Evolutionary conservation across 2,113 vertebrate species (phyloP), one percentile per base, ranked within the genome.

Genomic region (Sceloporus undulatus): DNA sequence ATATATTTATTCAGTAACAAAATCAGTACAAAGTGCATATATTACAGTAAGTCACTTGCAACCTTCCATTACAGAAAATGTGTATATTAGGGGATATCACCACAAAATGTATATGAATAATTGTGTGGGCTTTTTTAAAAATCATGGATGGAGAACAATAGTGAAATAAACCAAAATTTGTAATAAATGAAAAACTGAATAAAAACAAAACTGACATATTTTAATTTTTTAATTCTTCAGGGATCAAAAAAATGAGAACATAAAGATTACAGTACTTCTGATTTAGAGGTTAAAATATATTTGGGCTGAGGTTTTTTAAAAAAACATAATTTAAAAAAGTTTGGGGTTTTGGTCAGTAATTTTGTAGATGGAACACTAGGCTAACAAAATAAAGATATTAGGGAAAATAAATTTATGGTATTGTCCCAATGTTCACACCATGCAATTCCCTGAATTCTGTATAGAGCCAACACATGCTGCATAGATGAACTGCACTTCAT

Each of bases 121-220:
- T 62, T 62, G 59, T 78, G 10, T 78, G 40, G 25, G 10, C 38
- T 42, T 77, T 77, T 4, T 40, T 21, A 62, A 59, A 62, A 62
- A 3, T 3, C 59, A 52, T 25, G 48, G 76, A 23, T 79, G 52
- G 25, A 59, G 2, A 79, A 79, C 54, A n/a, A 25, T 27, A 16
- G 16, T 59, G 5, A 42, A 56, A 79, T 79, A 54, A 79, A 34
- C 5, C 7, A 56, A 59, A 27, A 56, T 56, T 79, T 59, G 29
- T 23, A 56, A 79, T 29, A 56, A 56, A 59, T 19, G n/a, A 79
- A 23, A 79, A 56, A 59, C 14, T 79, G 68, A 71, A 27, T 27
- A n/a, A 79, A 79, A 79, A 56, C 18, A n/a, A 79, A 79, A 56
- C 56, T 59, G 54, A 34, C 16, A 80, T 86, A 94, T 82, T 87